Base-by-base conservation (phyloP, 2,888 invertebrate species). In the Cheilosia urbana region DNA sequence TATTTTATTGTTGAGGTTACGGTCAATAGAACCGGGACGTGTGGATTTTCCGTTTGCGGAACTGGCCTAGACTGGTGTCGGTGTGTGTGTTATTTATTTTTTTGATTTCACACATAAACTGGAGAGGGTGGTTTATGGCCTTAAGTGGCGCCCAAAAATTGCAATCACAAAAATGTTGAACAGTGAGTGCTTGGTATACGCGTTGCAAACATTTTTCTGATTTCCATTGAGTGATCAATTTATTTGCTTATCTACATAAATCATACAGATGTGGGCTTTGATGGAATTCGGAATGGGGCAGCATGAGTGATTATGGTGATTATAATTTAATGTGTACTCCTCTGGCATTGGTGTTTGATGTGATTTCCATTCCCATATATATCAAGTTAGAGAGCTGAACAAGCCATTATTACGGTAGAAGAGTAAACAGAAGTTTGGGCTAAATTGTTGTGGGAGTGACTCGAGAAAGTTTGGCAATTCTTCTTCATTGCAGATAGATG, bases 71-170 rank as follows among this genome's bases (percentile, higher is more conserved):
- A 57, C 84, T 85, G 80, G 80, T 76, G 57, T 71, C 81, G 80
- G 80, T 76, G 57, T 71, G 80, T 76, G 62, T 76, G 55, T 71
- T 85, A 85, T 85, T 85, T 76, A 85, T 47, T 80, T 80, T 66
- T 85, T 85, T 80, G 80, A 85, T 85, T 85, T 85, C 84, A 80
- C 84, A 85, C 84, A 80, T 85, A 85, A 85, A 80, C 80, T 60
- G 37, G 51, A 6, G 40, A 9, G 51, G 65, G 55, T 37, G 49
- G 30, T 45, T 76, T 76, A 24, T 65, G 37, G 34, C 37, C 37
- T 34, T 65, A 58, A 66, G 65, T 75, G 75, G 58, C 75, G 57
- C 40, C 63, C 45, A 15, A 19, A 45, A 24, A 47, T 57, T 27
- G 37, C 57, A 65, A 75, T 65, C 34, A 17, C 15, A 19, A 30